Evolutionary conservation across 2,113 vertebrate genomes (phyloP).

Genomic region (Balaenoptera acutorostrata): DNA sequence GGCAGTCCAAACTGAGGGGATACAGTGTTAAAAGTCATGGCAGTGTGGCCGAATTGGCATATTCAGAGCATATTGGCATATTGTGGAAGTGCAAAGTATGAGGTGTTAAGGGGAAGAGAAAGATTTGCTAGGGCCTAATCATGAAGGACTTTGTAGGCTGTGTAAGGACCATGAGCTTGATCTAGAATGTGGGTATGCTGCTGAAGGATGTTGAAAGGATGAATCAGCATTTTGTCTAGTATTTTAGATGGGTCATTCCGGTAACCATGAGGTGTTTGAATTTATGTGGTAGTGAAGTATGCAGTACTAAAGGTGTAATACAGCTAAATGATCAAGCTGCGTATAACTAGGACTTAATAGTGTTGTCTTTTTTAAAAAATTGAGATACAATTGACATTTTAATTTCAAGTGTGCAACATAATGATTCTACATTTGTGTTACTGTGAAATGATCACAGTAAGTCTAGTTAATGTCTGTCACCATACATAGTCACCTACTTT

Average conservation of each 20-base stretch:
- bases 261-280: neutral
- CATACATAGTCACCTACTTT: neutral
- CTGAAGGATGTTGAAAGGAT: neutral
- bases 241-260: neutral
- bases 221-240: neutral
- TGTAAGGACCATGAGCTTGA: neutral
- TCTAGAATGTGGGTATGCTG: neutral
- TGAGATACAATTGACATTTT: neutral
- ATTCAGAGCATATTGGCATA: neutral
- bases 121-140: neutral
- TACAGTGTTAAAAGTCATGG: neutral
- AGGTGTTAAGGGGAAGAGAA: neutral
- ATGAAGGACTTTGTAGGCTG: neutral
- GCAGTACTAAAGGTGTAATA: neutral
- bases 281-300: neutral
- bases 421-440: neutral
- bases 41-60: neutral
- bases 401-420: neutral
- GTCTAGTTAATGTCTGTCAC: neutral
- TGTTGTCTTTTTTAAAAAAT: neutral
- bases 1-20: neutral
- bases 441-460: neutral
- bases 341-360: neutral
- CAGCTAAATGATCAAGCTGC: neutral
- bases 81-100: neutral